phyloP scores from a whole-genome alignment of 2,797 vertebrate genomes.

The Etheostoma nigrum region DNA sequence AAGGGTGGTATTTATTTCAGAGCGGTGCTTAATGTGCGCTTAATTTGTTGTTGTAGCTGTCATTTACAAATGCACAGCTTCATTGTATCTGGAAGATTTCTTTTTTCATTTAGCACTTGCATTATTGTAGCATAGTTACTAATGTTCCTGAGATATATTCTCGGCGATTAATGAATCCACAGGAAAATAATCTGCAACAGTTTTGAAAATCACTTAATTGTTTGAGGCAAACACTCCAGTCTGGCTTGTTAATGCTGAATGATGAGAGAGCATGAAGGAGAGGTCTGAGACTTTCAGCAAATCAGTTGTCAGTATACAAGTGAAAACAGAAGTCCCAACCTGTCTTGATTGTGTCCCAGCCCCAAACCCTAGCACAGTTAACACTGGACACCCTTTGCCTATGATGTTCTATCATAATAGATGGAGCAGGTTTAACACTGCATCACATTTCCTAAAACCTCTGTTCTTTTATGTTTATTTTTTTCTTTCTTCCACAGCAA shows the following conservation, averaged over 20 bases:
- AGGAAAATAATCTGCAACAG: neutral
- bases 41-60: too few relatives aligned
- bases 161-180: too few relatives aligned
- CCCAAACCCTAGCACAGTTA: neutral
- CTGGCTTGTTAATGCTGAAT: neutral
- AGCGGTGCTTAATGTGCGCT: neutral
- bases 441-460: neutral
- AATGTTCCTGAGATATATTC: neutral
- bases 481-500: constrained; percentile 85
- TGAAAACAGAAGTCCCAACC: neutral
- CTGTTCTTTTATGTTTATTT: neutral
- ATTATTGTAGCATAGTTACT: neutral
- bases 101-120: neutral
- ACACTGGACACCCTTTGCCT: neutral
- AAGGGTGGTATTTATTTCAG: neutral
- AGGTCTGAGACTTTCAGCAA: neutral
- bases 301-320: neutral
- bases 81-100: neutral
- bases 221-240: neutral
- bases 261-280: neutral
- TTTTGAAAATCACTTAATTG: neutral
- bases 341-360: neutral
- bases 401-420: neutral
- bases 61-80: too few relatives aligned
- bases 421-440: neutral